Conservation (phyloP, 2,888 invertebrate genomes). For the Barypeithes pellucidus region DNA sequence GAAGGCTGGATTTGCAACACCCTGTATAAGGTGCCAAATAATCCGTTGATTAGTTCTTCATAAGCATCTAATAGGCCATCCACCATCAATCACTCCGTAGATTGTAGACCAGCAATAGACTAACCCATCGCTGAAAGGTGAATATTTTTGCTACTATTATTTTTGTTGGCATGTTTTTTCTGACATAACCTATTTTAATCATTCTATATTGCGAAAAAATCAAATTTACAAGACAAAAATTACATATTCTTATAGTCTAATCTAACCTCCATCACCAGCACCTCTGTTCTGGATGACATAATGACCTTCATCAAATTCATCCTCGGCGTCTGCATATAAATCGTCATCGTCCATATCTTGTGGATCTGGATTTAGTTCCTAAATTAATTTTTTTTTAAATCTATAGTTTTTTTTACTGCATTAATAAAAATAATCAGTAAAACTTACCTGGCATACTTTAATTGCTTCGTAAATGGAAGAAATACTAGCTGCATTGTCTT, state of each 20-base stretch:
- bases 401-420: not conserved
- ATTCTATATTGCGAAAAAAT: too few relatives aligned
- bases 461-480: constrained; percentile 83
- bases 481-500: constrained; percentile 74
- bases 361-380: constrained; percentile 84
- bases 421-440: not conserved
- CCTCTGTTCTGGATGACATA: constrained; percentile 70
- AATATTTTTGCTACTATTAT: too few relatives aligned
- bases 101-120: too few relatives aligned
- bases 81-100: too few relatives aligned
- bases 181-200: too few relatives aligned
- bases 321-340: constrained; percentile 67
- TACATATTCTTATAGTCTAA: constrained; percentile 19
- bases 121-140: too few relatives aligned
- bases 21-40: too few relatives aligned
- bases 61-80: too few relatives aligned
- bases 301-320: constrained; percentile 70
- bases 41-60: too few relatives aligned
- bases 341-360: constrained; percentile 77
- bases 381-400: not conserved
- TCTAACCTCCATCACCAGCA: constrained; percentile 66
- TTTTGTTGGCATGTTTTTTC: too few relatives aligned
- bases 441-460: constrained; percentile 79
- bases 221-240: too few relatives aligned
- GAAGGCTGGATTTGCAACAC: too few relatives aligned